Evolutionary conservation across 2,888 invertebrate species (phyloP), one percentile per base, ranked within the genome.

Genomic region (Cephus rjabovi): DNA sequence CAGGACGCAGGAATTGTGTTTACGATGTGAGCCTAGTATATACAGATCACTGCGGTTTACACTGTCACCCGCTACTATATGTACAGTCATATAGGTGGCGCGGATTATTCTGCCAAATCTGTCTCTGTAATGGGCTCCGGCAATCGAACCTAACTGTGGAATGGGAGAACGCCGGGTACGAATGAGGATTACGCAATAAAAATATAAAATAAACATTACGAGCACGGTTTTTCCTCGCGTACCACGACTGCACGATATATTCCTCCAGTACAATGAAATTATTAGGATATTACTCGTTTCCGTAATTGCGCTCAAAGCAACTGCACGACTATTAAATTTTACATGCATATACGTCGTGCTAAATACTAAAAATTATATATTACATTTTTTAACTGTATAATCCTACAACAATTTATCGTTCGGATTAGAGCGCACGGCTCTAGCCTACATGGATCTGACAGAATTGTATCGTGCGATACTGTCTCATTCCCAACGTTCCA

Each of bases 1-100:
- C 76, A 31, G 77, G 76, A 78, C 74, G 74, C 79, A 37, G 81
- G 79, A 78, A 79, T 81, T 77, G 79, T 79, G 79, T 81, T 81
- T 81, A 81, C 78, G 79, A 81, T 81, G 70, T 69, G 34, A 71
- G 73, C 70, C 31, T 71, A 31, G n/a, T 23, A 33, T 76, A 73
- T 70, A 33, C 69, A 40, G 76, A 78, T 78, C 71, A 77, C 76
- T 79, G 78, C 73, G 78, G 77, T 80, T 77, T 80, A 78, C 77
- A 74, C 74, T 77, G 80, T 81, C 77, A 79, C 73, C 80, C 35
- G 75, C 2, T 34, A 30, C 74, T 34, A 35, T 74, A 74, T 34
- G 35, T n/a, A 30, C n/a, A 34, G 23, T 12, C 23, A 9, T 12
- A 31, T 33, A 33, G 31, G 71, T 23, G 31, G 71, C 31, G 71